Conservation (phyloP, 1,140 invertebrate species). For the Brachionus plicatilis region DNA sequence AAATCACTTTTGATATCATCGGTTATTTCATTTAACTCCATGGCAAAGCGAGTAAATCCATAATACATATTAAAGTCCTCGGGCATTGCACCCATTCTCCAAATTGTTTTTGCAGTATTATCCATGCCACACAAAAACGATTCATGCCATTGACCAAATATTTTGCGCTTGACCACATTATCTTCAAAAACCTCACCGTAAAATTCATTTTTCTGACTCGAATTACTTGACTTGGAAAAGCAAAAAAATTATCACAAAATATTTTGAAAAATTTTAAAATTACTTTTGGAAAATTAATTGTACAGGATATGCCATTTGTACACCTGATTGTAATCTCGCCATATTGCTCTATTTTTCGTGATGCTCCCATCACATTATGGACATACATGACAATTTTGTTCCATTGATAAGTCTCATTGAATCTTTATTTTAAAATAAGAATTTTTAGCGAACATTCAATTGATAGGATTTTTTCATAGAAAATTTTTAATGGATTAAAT, state of each 20-base stretch:
- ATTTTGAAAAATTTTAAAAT: neutral
- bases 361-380: conserved; percentile 71
- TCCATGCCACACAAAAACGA: conserved; percentile 30
- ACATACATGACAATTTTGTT: conserved; percentile 83
- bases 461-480: no score
- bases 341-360: conserved; percentile 78
- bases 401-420: conserved; percentile 67
- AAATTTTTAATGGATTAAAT: no score
- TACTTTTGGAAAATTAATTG: conserved; percentile 75
- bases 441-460: no score
- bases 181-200: conserved; percentile 21
- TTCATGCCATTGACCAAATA: conserved; percentile 41
- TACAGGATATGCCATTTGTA: conserved; percentile 64
- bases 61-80: conserved; percentile 74
- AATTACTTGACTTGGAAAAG: conserved; percentile 4
- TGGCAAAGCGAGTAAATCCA: conserved; percentile 76
- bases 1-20: conserved; percentile 62
- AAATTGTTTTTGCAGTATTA: conserved; percentile 39
- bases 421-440: conserved; percentile 44
- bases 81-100: conserved; percentile 65
- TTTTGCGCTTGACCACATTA: conserved; percentile 35
- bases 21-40: conserved; percentile 74
- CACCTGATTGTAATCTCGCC: conserved; percentile 69
- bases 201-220: conserved; percentile 35
- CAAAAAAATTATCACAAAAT: neutral